Conservation (phyloP, 1,140 invertebrate species). For the Eufriesea mexicana region DNA sequence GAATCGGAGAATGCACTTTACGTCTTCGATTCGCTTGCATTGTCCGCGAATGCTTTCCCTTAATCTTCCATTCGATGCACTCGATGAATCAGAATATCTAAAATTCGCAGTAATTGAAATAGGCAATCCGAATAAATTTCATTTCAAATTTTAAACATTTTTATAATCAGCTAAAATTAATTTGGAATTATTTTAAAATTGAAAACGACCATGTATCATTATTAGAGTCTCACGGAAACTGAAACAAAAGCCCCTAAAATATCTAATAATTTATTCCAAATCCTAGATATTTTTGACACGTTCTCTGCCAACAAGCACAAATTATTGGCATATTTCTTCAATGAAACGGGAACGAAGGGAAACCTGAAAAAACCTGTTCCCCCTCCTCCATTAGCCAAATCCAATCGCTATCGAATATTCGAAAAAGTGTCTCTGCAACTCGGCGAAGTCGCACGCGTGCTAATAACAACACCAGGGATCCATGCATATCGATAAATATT, state of each 20-base stretch:
- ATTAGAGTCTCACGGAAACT: too few relatives aligned
- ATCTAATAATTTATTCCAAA: too few relatives aligned
- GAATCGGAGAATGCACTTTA: neutral
- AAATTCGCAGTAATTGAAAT: neutral
- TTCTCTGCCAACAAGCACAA: too few relatives aligned
- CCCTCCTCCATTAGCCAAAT: neutral
- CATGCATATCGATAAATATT: slow-evolving; percentile 45
- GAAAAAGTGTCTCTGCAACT: neutral
- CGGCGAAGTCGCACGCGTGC: neutral
- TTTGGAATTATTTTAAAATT: too few relatives aligned
- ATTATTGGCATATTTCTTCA: too few relatives aligned
- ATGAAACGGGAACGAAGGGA: neutral
- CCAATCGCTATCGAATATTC: neutral
- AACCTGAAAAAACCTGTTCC: neutral
- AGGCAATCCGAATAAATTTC: neutral
- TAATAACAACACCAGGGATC: slow-evolving; percentile 5
- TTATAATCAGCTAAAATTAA: too few relatives aligned
- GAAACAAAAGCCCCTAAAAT: too few relatives aligned
- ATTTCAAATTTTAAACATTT: neutral
- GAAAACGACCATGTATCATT: too few relatives aligned
- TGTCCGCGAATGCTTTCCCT: neutral
- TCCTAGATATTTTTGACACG: too few relatives aligned
- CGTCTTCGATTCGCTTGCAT: neutral
- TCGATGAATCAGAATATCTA: neutral
- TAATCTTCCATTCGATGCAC: neutral